Evolutionary conservation across 2,888 invertebrate species (phyloP).

Genomic region (Eubasilissa splendida): DNA sequence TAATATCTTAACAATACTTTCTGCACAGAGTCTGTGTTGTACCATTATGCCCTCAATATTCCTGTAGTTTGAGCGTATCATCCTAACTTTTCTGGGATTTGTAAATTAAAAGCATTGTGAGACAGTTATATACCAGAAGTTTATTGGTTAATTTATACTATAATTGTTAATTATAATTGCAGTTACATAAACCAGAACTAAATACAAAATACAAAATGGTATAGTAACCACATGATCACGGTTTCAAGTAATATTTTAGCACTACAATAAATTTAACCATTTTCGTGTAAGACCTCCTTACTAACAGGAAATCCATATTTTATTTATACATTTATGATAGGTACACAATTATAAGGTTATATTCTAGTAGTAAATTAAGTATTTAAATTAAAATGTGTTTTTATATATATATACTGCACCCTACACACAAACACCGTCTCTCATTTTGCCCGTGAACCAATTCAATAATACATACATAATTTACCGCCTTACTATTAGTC

Average conservation of each 20-base stretch:
- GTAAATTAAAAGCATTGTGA: slow-evolving; percentile 28
- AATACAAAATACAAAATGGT: slow-evolving; percentile 57
- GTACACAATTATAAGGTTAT: slow-evolving; percentile 56
- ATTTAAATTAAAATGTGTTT: slow-evolving; percentile 55
- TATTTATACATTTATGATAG: slow-evolving; percentile 56
- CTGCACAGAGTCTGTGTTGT: no score
- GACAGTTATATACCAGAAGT: slow-evolving; percentile 55
- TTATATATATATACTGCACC: slow-evolving; percentile 35
- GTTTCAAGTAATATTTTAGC: slow-evolving; percentile 47
- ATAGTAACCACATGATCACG: slow-evolving; percentile 54
- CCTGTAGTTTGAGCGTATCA: no score
- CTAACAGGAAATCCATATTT: slow-evolving; percentile 41
- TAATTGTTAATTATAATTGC: slow-evolving; percentile 52
- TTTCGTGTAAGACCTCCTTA: slow-evolving; percentile 39
- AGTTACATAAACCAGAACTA: slow-evolving; percentile 58
- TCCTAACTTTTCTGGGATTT: neutral
- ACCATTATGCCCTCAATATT: no score
- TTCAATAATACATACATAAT: neutral
- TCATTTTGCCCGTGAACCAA: slow-evolving; percentile 19
- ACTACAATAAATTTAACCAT: slow-evolving; percentile 46
- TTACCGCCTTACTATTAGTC: slow-evolving; percentile 36
- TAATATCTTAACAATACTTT: no score
- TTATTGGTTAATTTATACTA: slow-evolving; percentile 56
- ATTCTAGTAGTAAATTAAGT: slow-evolving; percentile 58
- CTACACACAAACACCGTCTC: slow-evolving; percentile 21